Percentiles rank a stretch among this genome's conserved stretches.
These are phyloP conservation scores for Venustoraphidia nigricollis DNA, from an alignment of 2,888 invertebrate genomes.

Conservation along the genomic window DNA sequence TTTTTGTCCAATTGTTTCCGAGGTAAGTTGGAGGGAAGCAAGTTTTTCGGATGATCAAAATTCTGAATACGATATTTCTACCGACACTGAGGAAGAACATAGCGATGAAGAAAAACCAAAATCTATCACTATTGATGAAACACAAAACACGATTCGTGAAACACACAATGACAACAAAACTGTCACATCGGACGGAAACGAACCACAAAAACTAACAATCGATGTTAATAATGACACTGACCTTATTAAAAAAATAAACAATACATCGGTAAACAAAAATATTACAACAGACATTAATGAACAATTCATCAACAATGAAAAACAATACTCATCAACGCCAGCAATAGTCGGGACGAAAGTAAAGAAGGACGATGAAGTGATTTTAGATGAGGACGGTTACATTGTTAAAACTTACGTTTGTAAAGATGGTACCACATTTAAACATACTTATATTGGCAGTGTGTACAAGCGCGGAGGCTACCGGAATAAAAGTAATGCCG, in stretches of 20 bases:
- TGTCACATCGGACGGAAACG: too few species aligned
- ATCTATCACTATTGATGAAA: too few species aligned
- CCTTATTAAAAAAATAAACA: too few species aligned
- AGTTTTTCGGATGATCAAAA: constrained; percentile 28
- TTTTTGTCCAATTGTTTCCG: constrained; percentile 64
- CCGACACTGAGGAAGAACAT: constrained; percentile 10
- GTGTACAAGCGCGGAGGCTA: constrained; percentile 14
- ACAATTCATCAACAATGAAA: neutral
- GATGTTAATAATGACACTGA: too few species aligned
- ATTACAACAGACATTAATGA: too few species aligned
- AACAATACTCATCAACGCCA: constrained; percentile 1
- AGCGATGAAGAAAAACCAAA: neutral
- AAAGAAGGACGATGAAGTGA: neutral
- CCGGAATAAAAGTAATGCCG: too few species aligned
- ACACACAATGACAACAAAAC: too few species aligned
- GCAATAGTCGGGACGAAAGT: constrained; percentile 7
- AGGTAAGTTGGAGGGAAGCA: constrained; percentile 61
- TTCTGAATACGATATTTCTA: constrained; percentile 18
- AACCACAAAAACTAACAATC: too few species aligned
- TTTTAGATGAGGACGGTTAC: constrained; percentile 20
- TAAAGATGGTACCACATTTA: constrained; percentile 23
- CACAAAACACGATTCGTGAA: too few species aligned
- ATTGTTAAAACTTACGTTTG: constrained; percentile 23
- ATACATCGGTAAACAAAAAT: too few species aligned
- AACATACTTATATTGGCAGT: constrained; percentile 22